Percentiles rank a stretch among this genome's conserved stretches.
These are phyloP conservation scores for Amiota communis DNA, from an alignment of 2,888 invertebrate genomes.

Conservation along the genomic window DNA sequence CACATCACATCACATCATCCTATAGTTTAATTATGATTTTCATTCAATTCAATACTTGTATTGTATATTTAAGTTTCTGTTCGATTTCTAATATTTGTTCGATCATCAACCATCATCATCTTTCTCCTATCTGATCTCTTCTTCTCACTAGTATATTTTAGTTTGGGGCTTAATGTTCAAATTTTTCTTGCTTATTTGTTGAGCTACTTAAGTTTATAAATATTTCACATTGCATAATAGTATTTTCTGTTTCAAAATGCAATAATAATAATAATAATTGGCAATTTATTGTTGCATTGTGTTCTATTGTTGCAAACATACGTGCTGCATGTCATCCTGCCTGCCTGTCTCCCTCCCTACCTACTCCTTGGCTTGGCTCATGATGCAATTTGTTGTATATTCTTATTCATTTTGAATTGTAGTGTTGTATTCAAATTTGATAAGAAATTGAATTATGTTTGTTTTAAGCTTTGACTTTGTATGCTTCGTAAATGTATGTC, in stretches of 20 bases:
- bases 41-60: background rate
- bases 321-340: too few relatives aligned
- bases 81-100: background rate
- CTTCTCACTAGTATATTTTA: too few relatives aligned
- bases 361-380: too few relatives aligned
- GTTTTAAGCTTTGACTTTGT: conserved; percentile 45
- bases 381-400: conserved; percentile 56
- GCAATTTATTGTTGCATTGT: conserved; percentile 52
- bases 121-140: too few relatives aligned
- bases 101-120: too few relatives aligned
- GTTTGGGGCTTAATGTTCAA: too few relatives aligned
- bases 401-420: conserved; percentile 37
- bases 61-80: background rate
- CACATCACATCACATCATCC: too few relatives aligned
- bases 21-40: too few relatives aligned
- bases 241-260: background rate
- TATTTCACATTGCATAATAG: background rate
- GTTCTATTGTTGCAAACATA: too few relatives aligned
- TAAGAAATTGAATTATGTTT: conserved; percentile 60
- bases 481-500: background rate
- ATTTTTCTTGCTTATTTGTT: background rate
- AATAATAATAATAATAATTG: conserved; percentile 55
- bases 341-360: too few relatives aligned
- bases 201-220: background rate
- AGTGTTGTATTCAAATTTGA: conserved; percentile 35